Evolutionary conservation across 2,888 invertebrate genomes (phyloP).

Genomic region (Neocrepidodera transversa): DNA sequence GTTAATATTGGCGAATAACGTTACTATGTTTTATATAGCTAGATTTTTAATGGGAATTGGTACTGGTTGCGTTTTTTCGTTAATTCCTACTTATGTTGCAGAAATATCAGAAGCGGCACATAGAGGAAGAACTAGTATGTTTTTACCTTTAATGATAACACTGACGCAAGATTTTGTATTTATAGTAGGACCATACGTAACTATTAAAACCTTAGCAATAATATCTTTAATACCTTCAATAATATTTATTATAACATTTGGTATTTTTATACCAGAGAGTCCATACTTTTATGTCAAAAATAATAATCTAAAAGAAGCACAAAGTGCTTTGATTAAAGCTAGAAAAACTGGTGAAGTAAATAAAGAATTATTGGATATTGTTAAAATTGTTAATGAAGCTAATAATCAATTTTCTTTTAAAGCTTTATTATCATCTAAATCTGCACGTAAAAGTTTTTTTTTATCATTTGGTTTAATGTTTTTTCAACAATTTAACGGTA

Average conservation of each 20-base stretch:
- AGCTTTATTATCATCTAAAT: slow-evolving; percentile 32
- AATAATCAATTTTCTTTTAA: slow-evolving; percentile 23
- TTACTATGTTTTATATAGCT: slow-evolving; percentile 60
- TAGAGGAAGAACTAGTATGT: slow-evolving; percentile 64
- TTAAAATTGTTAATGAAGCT: slow-evolving; percentile 32
- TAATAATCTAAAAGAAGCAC: slow-evolving; percentile 65
- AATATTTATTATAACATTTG: slow-evolving; percentile 41
- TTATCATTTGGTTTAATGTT: slow-evolving; percentile 53
- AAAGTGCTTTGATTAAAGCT: slow-evolving; percentile 70
- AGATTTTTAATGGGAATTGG: slow-evolving; percentile 69
- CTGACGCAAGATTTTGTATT: slow-evolving; percentile 39
- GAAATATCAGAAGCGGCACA: slow-evolving; percentile 82
- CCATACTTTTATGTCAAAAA: slow-evolving; percentile 40
- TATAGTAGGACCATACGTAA: slow-evolving; percentile 42
- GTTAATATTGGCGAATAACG: slow-evolving; percentile 38
- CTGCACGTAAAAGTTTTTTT: slow-evolving; percentile 52
- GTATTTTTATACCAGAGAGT: slow-evolving; percentile 44
- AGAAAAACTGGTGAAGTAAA: slow-evolving; percentile 32
- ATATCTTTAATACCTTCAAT: slow-evolving; percentile 39
- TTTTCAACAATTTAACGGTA: slow-evolving; percentile 63
- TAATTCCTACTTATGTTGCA: slow-evolving; percentile 83
- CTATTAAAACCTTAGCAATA: slow-evolving; percentile 39
- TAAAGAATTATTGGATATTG: slow-evolving; percentile 42
- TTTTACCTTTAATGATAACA: slow-evolving; percentile 38
- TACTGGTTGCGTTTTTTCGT: slow-evolving; percentile 73